Conservation (phyloP, 2,797 vertebrate species). For the Gymnoscopelus microlampas region DNA sequence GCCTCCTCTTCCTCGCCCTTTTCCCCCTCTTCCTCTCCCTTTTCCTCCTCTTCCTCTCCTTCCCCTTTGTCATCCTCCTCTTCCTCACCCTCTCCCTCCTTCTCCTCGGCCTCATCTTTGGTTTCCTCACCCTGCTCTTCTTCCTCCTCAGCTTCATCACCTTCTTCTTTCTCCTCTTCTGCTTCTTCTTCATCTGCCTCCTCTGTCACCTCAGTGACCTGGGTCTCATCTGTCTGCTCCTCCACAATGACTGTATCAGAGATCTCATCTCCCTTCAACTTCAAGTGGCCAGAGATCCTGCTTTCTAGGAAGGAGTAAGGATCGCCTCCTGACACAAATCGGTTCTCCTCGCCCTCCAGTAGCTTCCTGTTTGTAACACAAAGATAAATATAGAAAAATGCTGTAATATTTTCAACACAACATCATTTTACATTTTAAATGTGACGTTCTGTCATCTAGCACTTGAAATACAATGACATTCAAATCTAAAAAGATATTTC, state of each 20-base stretch:
- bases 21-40: slow-evolving; percentile 44
- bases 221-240: slow-evolving; percentile 92
- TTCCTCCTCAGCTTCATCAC: slow-evolving; percentile 29
- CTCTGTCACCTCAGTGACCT: slow-evolving; percentile 87
- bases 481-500: background rate
- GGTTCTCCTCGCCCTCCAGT: slow-evolving; percentile 92
- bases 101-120: slow-evolving; percentile 35
- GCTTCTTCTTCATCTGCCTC: slow-evolving; percentile 88
- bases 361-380: slow-evolving; percentile 84
- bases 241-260: slow-evolving; percentile 92
- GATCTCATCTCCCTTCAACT: slow-evolving; percentile 90
- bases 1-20: slow-evolving; percentile 29
- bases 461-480: too few species aligned
- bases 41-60: slow-evolving; percentile 30
- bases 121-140: slow-evolving; percentile 46
- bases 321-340: slow-evolving; percentile 83
- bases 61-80: slow-evolving; percentile 46
- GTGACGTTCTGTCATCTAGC: too few species aligned
- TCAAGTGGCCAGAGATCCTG: slow-evolving; percentile 81
- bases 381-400: slow-evolving; percentile 5
- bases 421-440: background rate
- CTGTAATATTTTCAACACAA: background rate
- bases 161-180: slow-evolving; percentile 72
- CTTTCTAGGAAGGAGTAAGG: slow-evolving; percentile 85
- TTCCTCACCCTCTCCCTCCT: slow-evolving; percentile 61